Evolutionary conservation across 2,113 vertebrate species (phyloP), one percentile per base, ranked within the genome.

Genomic region (Zonotrichia leucophrys): DNA sequence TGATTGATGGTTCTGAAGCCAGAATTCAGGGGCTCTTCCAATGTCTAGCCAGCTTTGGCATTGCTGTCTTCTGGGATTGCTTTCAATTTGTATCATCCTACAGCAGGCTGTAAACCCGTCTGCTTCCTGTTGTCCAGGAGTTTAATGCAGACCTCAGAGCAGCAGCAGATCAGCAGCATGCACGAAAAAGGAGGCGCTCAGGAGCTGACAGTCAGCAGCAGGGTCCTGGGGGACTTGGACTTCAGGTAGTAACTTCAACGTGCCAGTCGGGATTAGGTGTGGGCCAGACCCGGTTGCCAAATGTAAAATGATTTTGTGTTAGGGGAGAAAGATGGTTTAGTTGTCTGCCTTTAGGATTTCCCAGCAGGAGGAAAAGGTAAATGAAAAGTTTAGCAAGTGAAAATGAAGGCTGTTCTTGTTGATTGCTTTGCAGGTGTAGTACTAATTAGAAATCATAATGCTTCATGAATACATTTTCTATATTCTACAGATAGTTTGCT

Each of bases 1-100:
- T 97, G 94, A 95, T 63, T 92, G 97, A 97, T 97, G 88, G 53
- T 68, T 94, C 89, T 70, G 66, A 94, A 92, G 81, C 81, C 91
- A 94, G 85, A 80, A 93, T 94, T 97, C 90, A 94, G 91, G 89
- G 41, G 86, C 63, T 93, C 79, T 96, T 92, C 42, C 24, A 52
- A 16, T 88, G 66, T 56, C 92, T 96, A 96, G 81, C 96, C 95
- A 95, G 93, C 81, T 87, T 92, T 27, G 39, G 91, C 63, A 2
- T 60, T 90, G 60, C 94, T 91, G 81, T 94, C 96, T 96, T 64
- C 25, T 9, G 81, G 95, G 95, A 82, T 67, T 92, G 87, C 95
- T 96, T 95, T 92, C 96, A 90, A 87, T 88, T 94, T 92, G 41
- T 88, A 85, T 92, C 94, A 90, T 91, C 88, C 91, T 95, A 24